These are phyloP conservation scores for Magallana gigas DNA, from an alignment of 1,140 invertebrate genomes.

Conservation along the genomic window DNA sequence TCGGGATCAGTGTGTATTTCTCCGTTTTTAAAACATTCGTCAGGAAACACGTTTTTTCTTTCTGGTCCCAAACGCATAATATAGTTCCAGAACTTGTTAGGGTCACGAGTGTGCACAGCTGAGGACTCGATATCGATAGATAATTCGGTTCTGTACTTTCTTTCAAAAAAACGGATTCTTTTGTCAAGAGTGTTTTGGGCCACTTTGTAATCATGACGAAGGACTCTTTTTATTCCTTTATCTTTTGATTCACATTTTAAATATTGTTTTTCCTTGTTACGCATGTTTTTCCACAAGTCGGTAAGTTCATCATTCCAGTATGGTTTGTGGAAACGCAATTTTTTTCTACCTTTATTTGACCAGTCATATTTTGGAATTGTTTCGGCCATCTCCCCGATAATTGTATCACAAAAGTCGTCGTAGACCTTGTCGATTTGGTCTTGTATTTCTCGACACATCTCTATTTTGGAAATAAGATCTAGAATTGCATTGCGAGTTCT, in stretches of 20 bases:
- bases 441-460: background rate
- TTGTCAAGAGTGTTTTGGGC: background rate
- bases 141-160: constrained; percentile 21
- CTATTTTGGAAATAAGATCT: background rate
- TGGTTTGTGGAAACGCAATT: background rate
- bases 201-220: too few relatives aligned
- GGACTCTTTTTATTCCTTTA: too few relatives aligned
- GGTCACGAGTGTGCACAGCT: background rate
- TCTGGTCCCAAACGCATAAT: constrained; percentile 18
- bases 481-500: background rate
- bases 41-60: constrained; percentile 5
- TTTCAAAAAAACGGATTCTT: constrained; percentile 23
- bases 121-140: constrained; percentile 11
- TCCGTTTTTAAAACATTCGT: constrained; percentile 40
- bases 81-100: constrained; percentile 43
- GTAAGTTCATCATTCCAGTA: constrained; percentile 36
- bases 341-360: background rate
- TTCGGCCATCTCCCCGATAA: constrained; percentile 19
- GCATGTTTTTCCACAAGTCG: constrained; percentile 9
- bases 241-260: too few relatives aligned
- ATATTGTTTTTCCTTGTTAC: background rate
- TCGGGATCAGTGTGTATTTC: too few relatives aligned
- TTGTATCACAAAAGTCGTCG: constrained; percentile 22
- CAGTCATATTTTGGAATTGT: constrained; percentile 10
- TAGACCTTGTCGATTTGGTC: constrained; percentile 14